Evolutionary conservation across 2,888 invertebrate species (phyloP), one percentile per base, ranked within the genome.

Genomic region (Hemistola chrysoprasaria): DNA sequence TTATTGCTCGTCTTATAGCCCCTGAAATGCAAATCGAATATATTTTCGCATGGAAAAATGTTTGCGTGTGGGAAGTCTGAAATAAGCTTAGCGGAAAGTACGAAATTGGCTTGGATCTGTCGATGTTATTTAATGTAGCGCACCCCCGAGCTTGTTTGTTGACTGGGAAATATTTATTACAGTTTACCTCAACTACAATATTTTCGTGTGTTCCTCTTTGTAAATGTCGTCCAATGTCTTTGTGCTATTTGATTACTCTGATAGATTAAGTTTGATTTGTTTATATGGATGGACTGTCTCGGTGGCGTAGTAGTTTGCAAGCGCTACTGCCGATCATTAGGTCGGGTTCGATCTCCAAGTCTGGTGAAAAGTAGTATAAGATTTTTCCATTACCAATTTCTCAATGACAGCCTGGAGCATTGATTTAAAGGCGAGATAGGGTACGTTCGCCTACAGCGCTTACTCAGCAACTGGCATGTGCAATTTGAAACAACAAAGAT

Each of bases 81-180:
- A 82, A 83, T 81, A 74, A 80, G 83, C 79, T 81, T 78, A 78
- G 71, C 68, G 73, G 71, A 73, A 78, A 78, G 75, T 74, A 74
- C 71, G 76, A 76, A 80, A 84, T 82, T 81, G 84, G 79, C 80
- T 78, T 63, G 72, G 77, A 79, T 82, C 78, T 75, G 80, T 80
- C 80, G 79, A 83, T 83, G 80, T 81, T 80, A 84, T 80, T 82
- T 81, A 83, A 84, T 78, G 79, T 81, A 75, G 66, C 75, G 70
- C 63, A 62, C 71, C 70, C 72, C 62, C 63, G 66, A 76, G 74
- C 71, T 71, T 80, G 73, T 79, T 79, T 80, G 77, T 77, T 70
- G 72, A 73, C 71, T 75, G 78, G 75, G 80, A 80, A 78, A 80
- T 77, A 78, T 80, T 77, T 81, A 79, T 79, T 77, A 76, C 74